Percentiles rank a stretch among this genome's conserved stretches.
These are phyloP conservation scores for Phoenoteleia sp. DNA, from an alignment of 2,888 invertebrate genomes.

Conservation along the genomic window DNA sequence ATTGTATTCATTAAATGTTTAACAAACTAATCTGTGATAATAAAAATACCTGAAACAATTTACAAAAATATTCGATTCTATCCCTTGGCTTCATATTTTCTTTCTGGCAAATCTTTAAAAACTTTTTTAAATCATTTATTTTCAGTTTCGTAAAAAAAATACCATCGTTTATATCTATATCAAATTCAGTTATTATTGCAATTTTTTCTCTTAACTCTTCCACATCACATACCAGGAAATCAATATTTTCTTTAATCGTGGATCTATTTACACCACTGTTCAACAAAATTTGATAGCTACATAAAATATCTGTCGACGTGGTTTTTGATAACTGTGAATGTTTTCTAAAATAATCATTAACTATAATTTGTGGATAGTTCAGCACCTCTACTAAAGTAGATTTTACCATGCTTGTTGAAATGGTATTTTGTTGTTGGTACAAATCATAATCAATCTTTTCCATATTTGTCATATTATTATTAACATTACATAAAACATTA, in stretches of 20 bases:
- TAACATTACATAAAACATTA: too few species aligned
- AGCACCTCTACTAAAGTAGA: too few species aligned
- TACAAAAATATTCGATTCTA: conserved; percentile 2
- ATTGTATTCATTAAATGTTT: not conserved
- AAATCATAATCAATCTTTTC: too few species aligned
- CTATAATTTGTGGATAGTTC: too few species aligned
- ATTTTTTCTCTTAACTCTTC: conserved; percentile 7
- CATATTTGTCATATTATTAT: too few species aligned
- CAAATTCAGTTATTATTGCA: not conserved
- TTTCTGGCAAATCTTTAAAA: not conserved
- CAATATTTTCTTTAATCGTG: not conserved
- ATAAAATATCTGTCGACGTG: not conserved
- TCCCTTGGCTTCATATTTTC: not conserved
- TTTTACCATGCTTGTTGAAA: too few species aligned
- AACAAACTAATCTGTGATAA: too few species aligned
- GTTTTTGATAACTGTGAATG: not conserved
- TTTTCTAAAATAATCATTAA: not conserved
- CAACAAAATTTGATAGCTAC: conserved; percentile 11
- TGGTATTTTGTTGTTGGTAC: too few species aligned
- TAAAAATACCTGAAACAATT: conserved; percentile 1
- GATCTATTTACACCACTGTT: not conserved
- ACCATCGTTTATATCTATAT: not conserved
- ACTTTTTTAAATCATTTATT: not conserved
- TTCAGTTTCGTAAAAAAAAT: not conserved
- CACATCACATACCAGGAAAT: not conserved